Base-by-base conservation (phyloP, 2,113 vertebrate genomes). In the Cinclus cinclus region DNA sequence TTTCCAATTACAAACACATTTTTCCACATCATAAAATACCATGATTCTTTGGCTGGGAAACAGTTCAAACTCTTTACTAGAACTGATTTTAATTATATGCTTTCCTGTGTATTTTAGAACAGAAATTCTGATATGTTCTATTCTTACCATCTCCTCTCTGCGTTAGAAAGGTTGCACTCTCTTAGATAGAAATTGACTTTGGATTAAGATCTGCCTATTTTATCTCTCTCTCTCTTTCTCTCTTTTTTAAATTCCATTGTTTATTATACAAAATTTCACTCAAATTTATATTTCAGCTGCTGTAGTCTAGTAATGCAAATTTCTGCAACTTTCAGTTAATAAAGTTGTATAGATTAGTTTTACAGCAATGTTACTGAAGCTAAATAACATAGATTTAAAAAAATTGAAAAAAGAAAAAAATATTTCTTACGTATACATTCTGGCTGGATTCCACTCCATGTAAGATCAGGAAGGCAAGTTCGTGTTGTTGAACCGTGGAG, bases 401-500 rank as follows among this genome's bases (percentile, higher is more conserved):
- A 53, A 37, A 10, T 0, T 4, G 11, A 35, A 3, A 18, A 30
- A 23, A 52, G 5, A 30, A 11, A 55, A 56, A 44, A 16, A 15
- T 39, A 7, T 69, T 83, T 82, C 98, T 98, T 97, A 99, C 99
- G 98, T 62, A 99, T 98, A 78, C 99, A 99, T 95, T 99, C 99
- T 4, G 99, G 98, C 76, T 99, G 99, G 27, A 98, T 97, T 69
- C 99, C 99, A 81, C 99, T 99, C 99, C 99, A 99, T 1, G 98
- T 99, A 39, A 99, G 97, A 94, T 99, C 99, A 73, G 99, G 98
- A 41, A 99, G 98, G 96, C 99, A 99, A 21, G 98, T 99, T 87
- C 99, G 97, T 33, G 99, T 99, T 18, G 99, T 99, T 22, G 99
- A 99, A 17, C 99, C 99, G 35, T 99, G 98, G 47, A 99, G 98